A percentile compares a stretch with the other conserved stretches of the same genome.
Evolutionary conservation across 2,113 vertebrate genomes (phyloP).

Genomic region (Callipepla californica): DNA sequence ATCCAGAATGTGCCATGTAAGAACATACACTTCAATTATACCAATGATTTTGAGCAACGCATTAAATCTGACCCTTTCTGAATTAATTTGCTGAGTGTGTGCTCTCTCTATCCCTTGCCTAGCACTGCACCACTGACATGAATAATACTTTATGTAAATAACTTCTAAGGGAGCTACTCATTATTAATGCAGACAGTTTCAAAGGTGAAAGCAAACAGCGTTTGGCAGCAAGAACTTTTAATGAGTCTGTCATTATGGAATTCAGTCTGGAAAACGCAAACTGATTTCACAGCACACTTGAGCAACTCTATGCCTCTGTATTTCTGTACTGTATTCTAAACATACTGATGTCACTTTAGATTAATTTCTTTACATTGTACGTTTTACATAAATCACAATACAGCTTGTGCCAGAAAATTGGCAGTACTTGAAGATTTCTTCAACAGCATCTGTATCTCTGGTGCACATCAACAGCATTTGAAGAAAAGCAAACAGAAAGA

Average conservation of each 20-base stretch:
- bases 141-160: not conserved
- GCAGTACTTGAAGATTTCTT: not conserved
- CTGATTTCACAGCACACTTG: not conserved
- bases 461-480: not conserved
- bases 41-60: not conserved
- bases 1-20: not conserved
- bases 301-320: not conserved
- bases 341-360: not conserved
- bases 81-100: not conserved
- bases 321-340: not conserved
- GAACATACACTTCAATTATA: not conserved
- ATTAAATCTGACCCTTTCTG: not conserved
- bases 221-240: conserved; percentile 8
- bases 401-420: not conserved
- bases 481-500: not conserved
- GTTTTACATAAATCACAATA: not conserved
- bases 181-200: not conserved
- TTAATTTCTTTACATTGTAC: not conserved
- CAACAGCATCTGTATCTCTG: not conserved
- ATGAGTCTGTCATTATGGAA: not conserved
- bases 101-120: not conserved
- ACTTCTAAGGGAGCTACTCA: not conserved
- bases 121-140: not conserved
- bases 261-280: not conserved
- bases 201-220: conserved; percentile 15